These are phyloP conservation scores for Orientallactaga sibirica DNA, from an alignment of 2,797 vertebrate genomes.

Conservation along the genomic window DNA sequence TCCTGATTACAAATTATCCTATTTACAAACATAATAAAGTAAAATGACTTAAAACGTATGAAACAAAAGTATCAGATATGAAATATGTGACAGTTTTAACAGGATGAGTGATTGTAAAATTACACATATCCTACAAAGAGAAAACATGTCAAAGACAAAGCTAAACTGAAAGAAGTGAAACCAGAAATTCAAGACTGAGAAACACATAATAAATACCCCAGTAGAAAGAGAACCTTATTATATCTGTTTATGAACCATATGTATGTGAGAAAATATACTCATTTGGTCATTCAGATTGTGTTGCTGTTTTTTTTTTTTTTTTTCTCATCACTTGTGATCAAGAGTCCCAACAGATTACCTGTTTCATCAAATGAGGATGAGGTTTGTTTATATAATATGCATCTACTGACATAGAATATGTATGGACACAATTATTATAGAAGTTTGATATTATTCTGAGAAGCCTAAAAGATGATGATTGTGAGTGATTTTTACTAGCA, in stretches of 20 bases:
- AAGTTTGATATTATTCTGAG: not conserved
- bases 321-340: not conserved
- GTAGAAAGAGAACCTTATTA: not conserved
- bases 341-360: not conserved
- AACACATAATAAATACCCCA: not conserved
- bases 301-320: not conserved
- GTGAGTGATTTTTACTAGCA: not conserved
- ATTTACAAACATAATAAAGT: not conserved
- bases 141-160: not conserved
- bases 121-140: not conserved
- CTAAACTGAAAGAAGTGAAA: not conserved
- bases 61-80: not conserved
- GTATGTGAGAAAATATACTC: not conserved
- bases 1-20: not conserved
- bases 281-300: not conserved
- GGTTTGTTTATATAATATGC: not conserved
- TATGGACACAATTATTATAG: not conserved
- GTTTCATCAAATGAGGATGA: not conserved
- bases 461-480: not conserved
- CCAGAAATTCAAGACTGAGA: not conserved
- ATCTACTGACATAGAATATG: not conserved
- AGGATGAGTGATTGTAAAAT: not conserved
- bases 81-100: not conserved
- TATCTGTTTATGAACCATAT: rapidly evolving
- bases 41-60: not conserved